Conservation (phyloP, 2,888 invertebrate genomes). For the Drosophila atripex region DNA sequence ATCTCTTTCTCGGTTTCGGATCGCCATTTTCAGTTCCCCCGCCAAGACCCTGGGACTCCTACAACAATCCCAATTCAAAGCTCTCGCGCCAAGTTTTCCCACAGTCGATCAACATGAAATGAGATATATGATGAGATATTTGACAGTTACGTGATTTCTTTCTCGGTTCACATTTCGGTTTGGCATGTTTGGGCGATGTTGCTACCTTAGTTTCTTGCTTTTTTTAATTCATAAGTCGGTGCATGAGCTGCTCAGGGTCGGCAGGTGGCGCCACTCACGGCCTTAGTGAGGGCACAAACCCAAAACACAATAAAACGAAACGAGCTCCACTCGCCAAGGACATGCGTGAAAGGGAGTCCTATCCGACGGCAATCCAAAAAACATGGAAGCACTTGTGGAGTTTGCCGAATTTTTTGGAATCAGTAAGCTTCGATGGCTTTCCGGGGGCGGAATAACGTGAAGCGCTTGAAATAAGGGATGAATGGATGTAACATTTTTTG, state of each 20-base stretch:
- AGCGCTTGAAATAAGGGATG: constrained; percentile 4
- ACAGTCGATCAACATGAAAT: constrained; percentile 77
- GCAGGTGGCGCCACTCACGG: constrained; percentile 32
- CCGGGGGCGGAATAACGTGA: constrained; percentile 45
- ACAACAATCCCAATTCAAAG: constrained; percentile 45
- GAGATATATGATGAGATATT: constrained; percentile 75
- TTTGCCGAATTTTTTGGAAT: constrained; percentile 49
- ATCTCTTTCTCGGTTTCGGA: constrained; percentile 48
- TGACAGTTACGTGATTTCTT: constrained; percentile 81
- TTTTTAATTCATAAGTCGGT: constrained; percentile 18
- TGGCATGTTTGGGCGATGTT: constrained; percentile 41
- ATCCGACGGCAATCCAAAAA: constrained; percentile 23
- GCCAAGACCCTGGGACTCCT: constrained; percentile 13
- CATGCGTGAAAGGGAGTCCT: constrained; percentile 68
- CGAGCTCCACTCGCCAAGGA: constrained; percentile 54
- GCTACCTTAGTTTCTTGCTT: constrained; percentile 5
- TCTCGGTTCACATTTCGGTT: constrained; percentile 39
- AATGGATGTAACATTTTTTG: background rate
- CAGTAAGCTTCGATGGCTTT: constrained; percentile 51
- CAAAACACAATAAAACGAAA: constrained; percentile 15
- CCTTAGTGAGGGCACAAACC: constrained; percentile 44
- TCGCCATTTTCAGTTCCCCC: constrained; percentile 27
- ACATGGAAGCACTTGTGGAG: constrained; percentile 58
- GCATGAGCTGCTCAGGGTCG: constrained; percentile 12
- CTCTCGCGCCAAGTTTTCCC: constrained; percentile 63